A percentile compares a stretch with the other conserved stretches of the same genome.
Evolutionary conservation across 2,113 vertebrate genomes (phyloP).

Genomic region (Saccopteryx bilineata): DNA sequence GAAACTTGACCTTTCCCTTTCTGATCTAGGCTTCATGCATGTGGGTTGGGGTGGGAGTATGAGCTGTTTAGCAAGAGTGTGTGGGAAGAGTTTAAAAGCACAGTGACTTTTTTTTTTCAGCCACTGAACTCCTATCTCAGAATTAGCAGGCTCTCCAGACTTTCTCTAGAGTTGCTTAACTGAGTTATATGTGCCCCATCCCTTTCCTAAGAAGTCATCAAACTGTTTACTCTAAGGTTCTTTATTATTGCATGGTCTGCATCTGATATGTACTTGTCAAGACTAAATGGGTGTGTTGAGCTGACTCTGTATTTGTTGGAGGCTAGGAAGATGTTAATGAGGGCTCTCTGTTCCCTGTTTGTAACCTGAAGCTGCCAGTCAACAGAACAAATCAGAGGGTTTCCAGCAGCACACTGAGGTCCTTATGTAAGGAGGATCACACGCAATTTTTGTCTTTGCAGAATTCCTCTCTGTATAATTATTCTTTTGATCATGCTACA

Average conservation of each 20-base stretch:
- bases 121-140: not conserved
- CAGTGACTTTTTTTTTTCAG: not conserved
- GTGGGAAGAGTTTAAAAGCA: slow-evolving; percentile 53
- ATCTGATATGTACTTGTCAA: slow-evolving; percentile 54
- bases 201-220: slow-evolving; percentile 14
- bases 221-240: not conserved
- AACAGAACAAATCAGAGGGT: slow-evolving; percentile 75
- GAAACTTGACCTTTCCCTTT: slow-evolving; percentile 39
- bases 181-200: not conserved
- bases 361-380: slow-evolving; percentile 82
- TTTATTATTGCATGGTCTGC: slow-evolving; percentile 37
- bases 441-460: slow-evolving; percentile 82
- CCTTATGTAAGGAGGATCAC: slow-evolving; percentile 83
- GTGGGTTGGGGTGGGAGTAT: not conserved
- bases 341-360: slow-evolving; percentile 63
- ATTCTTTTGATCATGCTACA: slow-evolving; percentile 88
- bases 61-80: slow-evolving; percentile 26
- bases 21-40: slow-evolving; percentile 1
- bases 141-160: not conserved
- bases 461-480: slow-evolving; percentile 86
- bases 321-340: slow-evolving; percentile 21
- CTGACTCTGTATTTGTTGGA: slow-evolving; percentile 10
- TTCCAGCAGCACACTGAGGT: slow-evolving; percentile 76
- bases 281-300: not conserved
- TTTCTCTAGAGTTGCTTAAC: not conserved